phyloP scores from a whole-genome alignment of 2,113 vertebrate species.

The Tachysurus vachellii region DNA sequence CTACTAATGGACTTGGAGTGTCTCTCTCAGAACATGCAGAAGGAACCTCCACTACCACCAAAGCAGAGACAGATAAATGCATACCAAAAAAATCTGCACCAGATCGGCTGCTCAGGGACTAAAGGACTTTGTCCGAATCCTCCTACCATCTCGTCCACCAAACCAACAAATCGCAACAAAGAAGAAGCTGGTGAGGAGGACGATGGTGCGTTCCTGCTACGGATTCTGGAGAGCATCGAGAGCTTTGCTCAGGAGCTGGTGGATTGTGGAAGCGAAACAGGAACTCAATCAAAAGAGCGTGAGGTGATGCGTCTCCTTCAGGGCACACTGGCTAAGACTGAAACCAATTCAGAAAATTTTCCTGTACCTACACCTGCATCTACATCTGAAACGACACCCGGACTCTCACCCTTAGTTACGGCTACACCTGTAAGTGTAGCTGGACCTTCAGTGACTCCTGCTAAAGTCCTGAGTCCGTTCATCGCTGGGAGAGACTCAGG shows the following conservation, averaged over 20 bases:
- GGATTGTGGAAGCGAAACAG: conserved; percentile 86
- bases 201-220: conserved; percentile 85
- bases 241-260: conserved; percentile 97
- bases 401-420: conserved; percentile 24
- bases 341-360: conserved; percentile 61
- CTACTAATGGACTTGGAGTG: conserved; percentile 92
- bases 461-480: conserved; percentile 41
- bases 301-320: conserved; percentile 98
- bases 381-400: conserved; percentile 37
- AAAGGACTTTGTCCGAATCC: conserved; percentile 63
- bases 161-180: conserved; percentile 67
- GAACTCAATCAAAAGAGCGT: conserved; percentile 88
- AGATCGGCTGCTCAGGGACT: conserved; percentile 64
- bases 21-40: conserved; percentile 94
- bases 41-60: conserved; percentile 74
- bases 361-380: conserved; percentile 50
- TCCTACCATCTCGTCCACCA: conserved; percentile 29
- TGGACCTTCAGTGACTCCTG: conserved; percentile 16
- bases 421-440: conserved; percentile 32
- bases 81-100: conserved; percentile 60
- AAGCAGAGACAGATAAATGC: conserved; percentile 67
- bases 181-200: conserved; percentile 81
- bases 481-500: conserved; percentile 69
- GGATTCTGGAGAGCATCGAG: conserved; percentile 96
- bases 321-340: conserved; percentile 83